Evolutionary conservation across 2,797 vertebrate genomes (phyloP).

Genomic region (Chromis chromis): DNA sequence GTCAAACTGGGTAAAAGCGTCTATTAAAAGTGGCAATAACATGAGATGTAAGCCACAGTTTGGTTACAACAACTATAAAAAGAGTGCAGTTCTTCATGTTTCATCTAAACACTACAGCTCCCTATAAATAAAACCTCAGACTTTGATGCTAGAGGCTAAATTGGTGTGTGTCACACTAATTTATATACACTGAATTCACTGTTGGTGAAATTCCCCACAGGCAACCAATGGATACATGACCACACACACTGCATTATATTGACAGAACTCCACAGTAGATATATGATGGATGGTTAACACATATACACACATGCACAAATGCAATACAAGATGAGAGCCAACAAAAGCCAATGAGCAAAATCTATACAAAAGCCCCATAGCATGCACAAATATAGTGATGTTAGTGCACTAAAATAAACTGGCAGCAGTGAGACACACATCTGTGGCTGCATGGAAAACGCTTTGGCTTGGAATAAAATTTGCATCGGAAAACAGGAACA

Average conservation of each 20-base stretch:
- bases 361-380: slow-evolving; percentile 18
- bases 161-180: slow-evolving; percentile 38
- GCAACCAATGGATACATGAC: slow-evolving; percentile 43
- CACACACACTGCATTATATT: slow-evolving; percentile 51
- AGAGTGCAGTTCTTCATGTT: background rate
- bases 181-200: slow-evolving; percentile 59
- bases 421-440: slow-evolving; percentile 19
- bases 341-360: slow-evolving; percentile 31
- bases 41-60: slow-evolving; percentile 5
- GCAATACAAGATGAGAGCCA: slow-evolving; percentile 38
- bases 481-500: slow-evolving; percentile 52
- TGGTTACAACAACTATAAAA: slow-evolving; percentile 4
- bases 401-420: slow-evolving; percentile 27
- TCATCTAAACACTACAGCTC: slow-evolving; percentile 25
- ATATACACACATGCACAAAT: slow-evolving; percentile 21
- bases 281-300: slow-evolving; percentile 1
- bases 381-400: slow-evolving; percentile 3
- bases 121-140: slow-evolving; percentile 38
- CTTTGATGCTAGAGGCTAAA: background rate
- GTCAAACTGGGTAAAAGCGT: slow-evolving; percentile 12
- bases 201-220: slow-evolving; percentile 51
- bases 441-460: slow-evolving; percentile 37
- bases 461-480: slow-evolving; percentile 56
- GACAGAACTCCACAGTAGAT: slow-evolving; percentile 45
- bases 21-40: slow-evolving; percentile 1